These are phyloP conservation scores for Pseudotriccus pelzelni DNA, from an alignment of 2,797 vertebrate species.

Conservation along the genomic window DNA sequence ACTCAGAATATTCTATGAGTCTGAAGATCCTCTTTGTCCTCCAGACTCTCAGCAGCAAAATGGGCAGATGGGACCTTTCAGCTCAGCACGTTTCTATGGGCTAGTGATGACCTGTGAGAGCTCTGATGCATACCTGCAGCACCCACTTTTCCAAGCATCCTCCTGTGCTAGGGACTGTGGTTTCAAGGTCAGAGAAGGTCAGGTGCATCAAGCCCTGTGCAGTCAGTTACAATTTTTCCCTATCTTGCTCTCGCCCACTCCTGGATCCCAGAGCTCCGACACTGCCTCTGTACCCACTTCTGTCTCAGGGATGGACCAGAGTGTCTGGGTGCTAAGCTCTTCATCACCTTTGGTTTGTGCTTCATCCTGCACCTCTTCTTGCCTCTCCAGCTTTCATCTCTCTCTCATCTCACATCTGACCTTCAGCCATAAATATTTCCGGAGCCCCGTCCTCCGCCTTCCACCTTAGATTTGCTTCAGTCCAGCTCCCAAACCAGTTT, in stretches of 20 bases:
- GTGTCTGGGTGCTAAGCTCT: background rate
- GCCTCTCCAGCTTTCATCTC: background rate
- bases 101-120: background rate
- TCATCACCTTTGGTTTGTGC: background rate
- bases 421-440: background rate
- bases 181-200: background rate
- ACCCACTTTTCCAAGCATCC: background rate
- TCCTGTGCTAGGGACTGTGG: background rate
- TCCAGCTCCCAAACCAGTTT: background rate
- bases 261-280: background rate
- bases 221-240: background rate
- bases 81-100: accelerated
- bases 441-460: background rate
- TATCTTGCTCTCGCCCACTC: background rate
- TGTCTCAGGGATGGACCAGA: background rate
- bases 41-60: background rate
- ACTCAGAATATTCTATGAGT: background rate
- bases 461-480: background rate
- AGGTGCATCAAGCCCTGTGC: background rate
- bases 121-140: background rate
- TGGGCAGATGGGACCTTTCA: background rate
- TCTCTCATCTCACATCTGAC: background rate
- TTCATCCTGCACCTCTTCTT: background rate
- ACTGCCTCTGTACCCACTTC: background rate
- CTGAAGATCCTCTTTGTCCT: background rate